Conservation (phyloP, 2,888 invertebrate species). For the Pemphredon lugubris region DNA sequence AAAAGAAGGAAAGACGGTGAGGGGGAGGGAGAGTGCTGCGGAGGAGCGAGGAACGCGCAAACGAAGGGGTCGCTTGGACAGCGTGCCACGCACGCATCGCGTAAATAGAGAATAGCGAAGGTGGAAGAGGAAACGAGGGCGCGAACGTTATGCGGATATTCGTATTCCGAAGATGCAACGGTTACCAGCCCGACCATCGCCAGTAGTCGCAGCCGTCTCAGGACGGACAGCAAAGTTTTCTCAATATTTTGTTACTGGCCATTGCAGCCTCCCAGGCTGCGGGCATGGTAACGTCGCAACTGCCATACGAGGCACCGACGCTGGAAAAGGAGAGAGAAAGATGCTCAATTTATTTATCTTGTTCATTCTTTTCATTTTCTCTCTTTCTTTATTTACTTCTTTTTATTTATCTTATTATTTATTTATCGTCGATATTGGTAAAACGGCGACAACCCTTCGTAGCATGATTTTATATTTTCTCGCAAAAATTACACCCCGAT, state of each 20-base stretch:
- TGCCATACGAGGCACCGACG: conserved; percentile 48
- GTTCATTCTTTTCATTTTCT: too few relatives aligned
- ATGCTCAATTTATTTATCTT: too few relatives aligned
- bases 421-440: too few relatives aligned
- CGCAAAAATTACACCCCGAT: too few relatives aligned
- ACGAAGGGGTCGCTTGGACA: conserved; percentile 42
- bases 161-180: conserved; percentile 50
- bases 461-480: too few relatives aligned
- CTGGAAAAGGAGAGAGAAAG: conserved; percentile 26
- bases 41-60: conserved; percentile 21
- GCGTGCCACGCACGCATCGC: conserved; percentile 47
- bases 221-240: conserved; percentile 49
- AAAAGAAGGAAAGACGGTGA: neutral
- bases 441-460: too few relatives aligned
- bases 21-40: conserved; percentile 7
- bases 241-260: conserved; percentile 51
- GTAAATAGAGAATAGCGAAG: conserved; percentile 44
- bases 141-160: conserved; percentile 51
- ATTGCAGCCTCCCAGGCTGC: conserved; percentile 28
- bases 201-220: conserved; percentile 40
- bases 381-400: too few relatives aligned
- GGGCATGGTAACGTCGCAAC: conserved; percentile 14
- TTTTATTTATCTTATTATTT: too few relatives aligned
- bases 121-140: conserved; percentile 5
- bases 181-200: conserved; percentile 7